These are phyloP conservation scores for Kradibia gibbosae DNA, from an alignment of 1,140 invertebrate species.

Conservation along the genomic window DNA sequence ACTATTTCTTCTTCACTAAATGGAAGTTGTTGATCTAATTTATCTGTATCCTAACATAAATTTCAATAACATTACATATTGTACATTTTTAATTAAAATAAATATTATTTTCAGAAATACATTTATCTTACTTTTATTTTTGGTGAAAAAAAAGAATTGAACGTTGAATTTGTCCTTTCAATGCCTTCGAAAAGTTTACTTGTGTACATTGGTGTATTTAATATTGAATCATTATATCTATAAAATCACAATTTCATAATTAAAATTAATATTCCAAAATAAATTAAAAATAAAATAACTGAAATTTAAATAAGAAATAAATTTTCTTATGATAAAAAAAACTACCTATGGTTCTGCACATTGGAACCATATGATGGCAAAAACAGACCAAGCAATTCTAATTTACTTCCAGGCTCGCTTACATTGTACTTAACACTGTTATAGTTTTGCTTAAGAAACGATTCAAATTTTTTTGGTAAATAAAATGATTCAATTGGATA, in stretches of 20 bases:
- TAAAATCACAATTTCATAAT: constrained; percentile 13
- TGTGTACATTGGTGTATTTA: constrained; percentile 35
- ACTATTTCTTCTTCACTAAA: constrained; percentile 54
- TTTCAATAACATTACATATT: constrained; percentile 35
- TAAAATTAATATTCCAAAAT: constrained; percentile 11
- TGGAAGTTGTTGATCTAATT: constrained; percentile 40
- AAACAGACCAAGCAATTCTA: constrained; percentile 52
- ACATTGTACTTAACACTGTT: constrained; percentile 43
- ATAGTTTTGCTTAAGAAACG: constrained; percentile 53
- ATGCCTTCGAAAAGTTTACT: too few species aligned
- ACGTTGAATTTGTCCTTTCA: constrained; percentile 34
- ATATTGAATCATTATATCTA: constrained; percentile 32
- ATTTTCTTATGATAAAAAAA: constrained; percentile 15
- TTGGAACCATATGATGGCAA: constrained; percentile 50
- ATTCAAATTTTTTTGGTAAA: constrained; percentile 62
- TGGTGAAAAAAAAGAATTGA: constrained; percentile 51
- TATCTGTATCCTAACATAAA: constrained; percentile 47
- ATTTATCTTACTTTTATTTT: constrained; percentile 51
- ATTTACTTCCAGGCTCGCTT: constrained; percentile 49
- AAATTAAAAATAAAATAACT: not conserved
- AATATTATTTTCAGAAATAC: not conserved
- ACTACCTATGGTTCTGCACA: constrained; percentile 43
- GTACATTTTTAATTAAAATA: not conserved
- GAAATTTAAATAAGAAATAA: not conserved
- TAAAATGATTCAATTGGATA: constrained; percentile 65